Evolutionary conservation across 30 jellyfish, hydroid and myxozoan species (phyloP).

Genomic region (Aurelia aurita complex sp. Pacific): DNA sequence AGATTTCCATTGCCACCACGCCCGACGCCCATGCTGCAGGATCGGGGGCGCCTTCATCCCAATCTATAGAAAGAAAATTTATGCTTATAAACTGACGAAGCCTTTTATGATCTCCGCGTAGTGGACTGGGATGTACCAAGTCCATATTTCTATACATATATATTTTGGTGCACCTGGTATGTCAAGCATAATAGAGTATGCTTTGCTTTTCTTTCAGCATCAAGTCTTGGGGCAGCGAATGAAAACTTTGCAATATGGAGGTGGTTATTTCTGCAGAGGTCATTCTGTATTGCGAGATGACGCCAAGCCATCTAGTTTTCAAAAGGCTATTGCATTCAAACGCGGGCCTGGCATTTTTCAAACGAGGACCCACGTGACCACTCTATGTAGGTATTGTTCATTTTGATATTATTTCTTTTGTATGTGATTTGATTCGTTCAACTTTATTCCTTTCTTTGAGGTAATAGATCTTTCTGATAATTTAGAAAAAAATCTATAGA

Average conservation of each 20-base stretch:
- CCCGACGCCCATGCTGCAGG: too few relatives aligned
- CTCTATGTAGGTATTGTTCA: background rate
- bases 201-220: background rate
- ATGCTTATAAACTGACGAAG: too few relatives aligned
- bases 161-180: too few relatives aligned
- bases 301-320: background rate
- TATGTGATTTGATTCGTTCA: background rate
- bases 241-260: conserved; percentile 11
- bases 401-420: background rate
- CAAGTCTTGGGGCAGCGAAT: background rate
- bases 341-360: conserved; percentile 30
- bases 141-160: too few relatives aligned
- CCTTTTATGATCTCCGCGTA: too few relatives aligned
- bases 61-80: too few relatives aligned
- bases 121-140: too few relatives aligned
- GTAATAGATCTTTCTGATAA: too few relatives aligned
- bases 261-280: conserved; percentile 6
- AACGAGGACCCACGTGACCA: background rate
- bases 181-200: background rate
- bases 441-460: too few relatives aligned
- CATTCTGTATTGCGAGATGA: background rate
- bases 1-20: too few relatives aligned
- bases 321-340: background rate
- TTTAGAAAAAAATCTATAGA: too few relatives aligned
- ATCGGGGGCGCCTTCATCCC: too few relatives aligned